Evolutionary conservation across 2,888 invertebrate species (phyloP).

Genomic region (Eupeodes latifasciatus): DNA sequence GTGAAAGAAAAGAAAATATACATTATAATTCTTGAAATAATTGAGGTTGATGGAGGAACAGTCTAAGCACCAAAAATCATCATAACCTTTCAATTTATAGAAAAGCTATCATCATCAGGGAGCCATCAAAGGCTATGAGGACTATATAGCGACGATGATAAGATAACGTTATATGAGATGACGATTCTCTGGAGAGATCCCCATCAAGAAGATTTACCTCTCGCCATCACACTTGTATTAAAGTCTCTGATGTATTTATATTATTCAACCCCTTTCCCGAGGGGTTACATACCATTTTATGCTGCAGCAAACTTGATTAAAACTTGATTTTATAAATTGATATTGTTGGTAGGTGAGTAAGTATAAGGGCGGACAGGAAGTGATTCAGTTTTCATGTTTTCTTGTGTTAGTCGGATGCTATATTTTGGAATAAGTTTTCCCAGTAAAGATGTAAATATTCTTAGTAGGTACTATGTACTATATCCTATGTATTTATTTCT

Average conservation of each 20-base stretch:
- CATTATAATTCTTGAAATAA: no score
- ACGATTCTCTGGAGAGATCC: conserved; percentile 37
- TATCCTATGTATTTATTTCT: neutral
- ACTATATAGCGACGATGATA: conserved; percentile 6
- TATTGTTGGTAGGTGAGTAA: neutral
- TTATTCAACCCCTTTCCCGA: conserved; percentile 36
- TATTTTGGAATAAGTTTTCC: conserved; percentile 41
- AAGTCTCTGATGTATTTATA: neutral
- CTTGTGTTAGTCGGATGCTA: conserved; percentile 42
- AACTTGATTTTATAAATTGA: conserved; percentile 73
- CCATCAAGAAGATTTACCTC: conserved; percentile 4
- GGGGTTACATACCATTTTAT: conserved; percentile 65
- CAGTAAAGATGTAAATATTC: neutral
- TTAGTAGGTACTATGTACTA: neutral
- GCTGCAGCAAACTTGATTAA: conserved; percentile 71
- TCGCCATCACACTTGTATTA: neutral
- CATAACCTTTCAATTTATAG: conserved; percentile 56
- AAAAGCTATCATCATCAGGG: conserved; percentile 33
- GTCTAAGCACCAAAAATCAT: conserved; percentile 16
- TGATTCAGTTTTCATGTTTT: conserved; percentile 37
- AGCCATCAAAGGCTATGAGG: conserved; percentile 32
- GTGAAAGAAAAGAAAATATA: no score
- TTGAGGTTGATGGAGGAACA: no score
- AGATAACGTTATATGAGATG: conserved; percentile 23
- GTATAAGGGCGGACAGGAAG: conserved; percentile 55